Conservation (phyloP, 30 jellyfish, hydroid and myxozoan species). For the Pseudorhiza aurosa region DNA sequence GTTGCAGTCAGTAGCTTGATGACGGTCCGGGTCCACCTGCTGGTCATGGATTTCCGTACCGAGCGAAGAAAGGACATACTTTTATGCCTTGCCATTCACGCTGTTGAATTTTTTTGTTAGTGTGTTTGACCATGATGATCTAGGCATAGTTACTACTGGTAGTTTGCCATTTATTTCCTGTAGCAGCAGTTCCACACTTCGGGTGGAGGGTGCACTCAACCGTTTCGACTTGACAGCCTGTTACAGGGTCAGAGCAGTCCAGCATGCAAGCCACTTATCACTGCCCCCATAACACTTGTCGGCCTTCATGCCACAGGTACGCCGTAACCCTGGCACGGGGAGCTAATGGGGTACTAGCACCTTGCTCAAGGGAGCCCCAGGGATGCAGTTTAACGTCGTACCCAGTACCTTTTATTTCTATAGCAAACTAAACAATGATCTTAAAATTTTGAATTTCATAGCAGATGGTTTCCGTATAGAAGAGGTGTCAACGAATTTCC, state of each 20-base stretch:
- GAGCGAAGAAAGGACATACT: constrained; percentile 10
- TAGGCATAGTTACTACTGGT: background rate
- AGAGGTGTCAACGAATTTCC: too few relatives aligned
- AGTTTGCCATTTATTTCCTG: background rate
- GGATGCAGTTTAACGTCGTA: background rate
- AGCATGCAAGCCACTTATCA: background rate
- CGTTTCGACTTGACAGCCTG: background rate
- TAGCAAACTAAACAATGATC: too few relatives aligned
- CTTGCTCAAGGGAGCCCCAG: constrained; percentile 3
- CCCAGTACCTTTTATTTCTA: background rate
- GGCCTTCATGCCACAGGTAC: background rate
- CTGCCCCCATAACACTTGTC: background rate
- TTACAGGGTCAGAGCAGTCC: background rate
- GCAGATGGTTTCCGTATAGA: too few relatives aligned
- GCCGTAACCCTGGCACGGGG: too few relatives aligned
- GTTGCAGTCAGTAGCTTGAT: constrained; percentile 37
- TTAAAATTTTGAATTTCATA: too few relatives aligned
- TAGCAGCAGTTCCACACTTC: background rate
- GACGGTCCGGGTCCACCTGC: constrained; percentile 54
- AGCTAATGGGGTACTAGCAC: background rate
- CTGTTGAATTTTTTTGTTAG: background rate
- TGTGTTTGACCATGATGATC: constrained; percentile 4
- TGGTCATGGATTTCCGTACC: constrained; percentile 28
- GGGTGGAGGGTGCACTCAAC: background rate
- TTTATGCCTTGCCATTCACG: constrained; percentile 5